Base-by-base conservation (phyloP, 2,888 invertebrate species). In the Apantesis nais region DNA sequence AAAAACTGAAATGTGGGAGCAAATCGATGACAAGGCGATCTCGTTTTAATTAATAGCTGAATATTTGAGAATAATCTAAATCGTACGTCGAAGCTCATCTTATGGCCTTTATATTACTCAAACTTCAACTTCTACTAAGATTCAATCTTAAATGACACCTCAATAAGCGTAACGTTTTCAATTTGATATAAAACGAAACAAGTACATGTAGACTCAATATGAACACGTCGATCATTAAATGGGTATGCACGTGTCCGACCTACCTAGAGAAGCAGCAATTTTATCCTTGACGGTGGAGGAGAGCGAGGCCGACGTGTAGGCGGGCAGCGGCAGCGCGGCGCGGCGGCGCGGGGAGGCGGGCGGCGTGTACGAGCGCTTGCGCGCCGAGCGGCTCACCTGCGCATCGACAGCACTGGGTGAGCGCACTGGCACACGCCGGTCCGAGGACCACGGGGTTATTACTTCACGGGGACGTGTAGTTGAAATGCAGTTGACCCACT, bases 231-330 rank as follows among this genome's bases (percentile, higher is more conserved):
- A n/a, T 14, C 37, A 9, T 37, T 62, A n/a, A 25, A 29, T 63
- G 63, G 11, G 14, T 65, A 34, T 65, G 34, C 9, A 19, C 29
- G 48, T 48, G 48, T n/a, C n/a, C 12, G 11, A 65, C 76, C 74
- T 87, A 95, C 95, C 95, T 76, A 95, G 83, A 9, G 93, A 90
- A 62, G 95, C 95, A 34, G 95, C 95, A 74, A 95, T 95, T 85
- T 95, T 94, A 75, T 95, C 95, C 84, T 93, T 95, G 64, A 95
- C 94, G 0, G 94, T 91, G 52, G 92, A 88, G 72, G 95, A 94
- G 77, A 95, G 93, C 64, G 91, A 89, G 7, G 93, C 86, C n/a
- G 93, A 90, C 7, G 91, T 85, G 83, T 92, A 92, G 4, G 89
- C 77, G 8, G 90, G 90, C 64, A 92, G 86, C 37, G 92, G 86